A percentile compares a stretch with the other conserved stretches of the same genome.
Conservation (phyloP, 2,888 invertebrate genomes). For the Diogma glabrata region DNA sequence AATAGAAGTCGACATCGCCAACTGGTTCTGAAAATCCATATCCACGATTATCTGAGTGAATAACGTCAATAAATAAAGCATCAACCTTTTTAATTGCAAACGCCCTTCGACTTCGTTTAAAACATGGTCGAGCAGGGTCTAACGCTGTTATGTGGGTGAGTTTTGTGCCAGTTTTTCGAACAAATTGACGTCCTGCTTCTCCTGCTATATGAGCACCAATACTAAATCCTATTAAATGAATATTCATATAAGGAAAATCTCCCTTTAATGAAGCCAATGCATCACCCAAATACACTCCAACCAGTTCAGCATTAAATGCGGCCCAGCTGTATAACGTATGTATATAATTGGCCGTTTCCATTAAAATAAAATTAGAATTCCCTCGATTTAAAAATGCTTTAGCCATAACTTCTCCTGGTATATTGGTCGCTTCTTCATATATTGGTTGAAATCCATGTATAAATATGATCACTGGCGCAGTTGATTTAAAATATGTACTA, state of each 20-base stretch:
- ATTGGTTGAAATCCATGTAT: no score
- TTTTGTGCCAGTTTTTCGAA: constrained; percentile 10
- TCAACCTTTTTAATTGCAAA: constrained; percentile 1
- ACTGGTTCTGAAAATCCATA: constrained; percentile 6
- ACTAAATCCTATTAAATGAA: constrained; percentile 15
- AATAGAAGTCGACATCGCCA: constrained; percentile 12
- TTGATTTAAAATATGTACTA: no score
- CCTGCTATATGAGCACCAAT: constrained; percentile 13
- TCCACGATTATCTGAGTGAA: no score
- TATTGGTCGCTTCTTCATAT: no score
- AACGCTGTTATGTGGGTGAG: no score
- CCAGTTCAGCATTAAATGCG: constrained; percentile 15
- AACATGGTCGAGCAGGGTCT: no score
- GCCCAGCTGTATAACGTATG: constrained; percentile 17
- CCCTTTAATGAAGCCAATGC: constrained; percentile 10
- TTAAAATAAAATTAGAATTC: no score
- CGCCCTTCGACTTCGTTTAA: constrained; percentile 5
- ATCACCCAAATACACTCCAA: constrained; percentile 13
- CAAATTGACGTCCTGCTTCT: constrained; percentile 11
- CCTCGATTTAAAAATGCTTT: no score
- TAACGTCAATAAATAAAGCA: no score
- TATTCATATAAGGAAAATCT: constrained; percentile 10
- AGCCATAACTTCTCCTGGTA: no score
- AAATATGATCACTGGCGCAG: no score
- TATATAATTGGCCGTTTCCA: constrained; percentile 15